phyloP scores from a whole-genome alignment of 2,888 invertebrate genomes.

The Sinhomidia bicolor region DNA sequence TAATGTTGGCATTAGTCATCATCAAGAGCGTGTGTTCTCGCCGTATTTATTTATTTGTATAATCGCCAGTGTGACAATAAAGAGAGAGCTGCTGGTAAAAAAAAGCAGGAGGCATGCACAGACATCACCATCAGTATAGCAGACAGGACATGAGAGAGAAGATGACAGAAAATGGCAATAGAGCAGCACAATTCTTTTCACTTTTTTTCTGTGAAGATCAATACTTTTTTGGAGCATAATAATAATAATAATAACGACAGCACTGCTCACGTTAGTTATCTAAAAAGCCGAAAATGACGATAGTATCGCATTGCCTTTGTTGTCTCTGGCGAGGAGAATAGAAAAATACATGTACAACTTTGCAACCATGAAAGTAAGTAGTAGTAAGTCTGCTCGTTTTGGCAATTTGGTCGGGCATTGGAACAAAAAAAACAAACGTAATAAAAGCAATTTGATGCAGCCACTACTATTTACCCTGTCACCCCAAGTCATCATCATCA shows the following conservation, averaged over 20 bases:
- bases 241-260: not conserved
- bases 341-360: too few species aligned
- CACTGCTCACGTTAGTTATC: not conserved
- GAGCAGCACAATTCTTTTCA: not conserved
- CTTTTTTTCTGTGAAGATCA: not conserved
- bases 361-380: too few species aligned
- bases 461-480: too few species aligned
- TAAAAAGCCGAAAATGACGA: not conserved
- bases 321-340: too few species aligned
- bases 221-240: not conserved
- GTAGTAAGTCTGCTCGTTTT: too few species aligned
- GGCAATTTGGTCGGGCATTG: not conserved
- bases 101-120: not conserved
- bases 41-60: not conserved
- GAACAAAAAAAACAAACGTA: too few species aligned
- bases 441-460: too few species aligned
- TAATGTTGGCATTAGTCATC: constrained; percentile 39
- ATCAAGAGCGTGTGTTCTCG: not conserved
- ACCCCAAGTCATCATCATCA: too few species aligned
- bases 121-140: not conserved
- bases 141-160: not conserved
- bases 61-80: not conserved
- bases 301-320: constrained; percentile 12
- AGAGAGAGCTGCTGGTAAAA: not conserved
- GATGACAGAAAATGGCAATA: not conserved